These are phyloP conservation scores for Sclerurus mexicanus DNA, from an alignment of 2,113 vertebrate genomes.

Conservation along the genomic window DNA sequence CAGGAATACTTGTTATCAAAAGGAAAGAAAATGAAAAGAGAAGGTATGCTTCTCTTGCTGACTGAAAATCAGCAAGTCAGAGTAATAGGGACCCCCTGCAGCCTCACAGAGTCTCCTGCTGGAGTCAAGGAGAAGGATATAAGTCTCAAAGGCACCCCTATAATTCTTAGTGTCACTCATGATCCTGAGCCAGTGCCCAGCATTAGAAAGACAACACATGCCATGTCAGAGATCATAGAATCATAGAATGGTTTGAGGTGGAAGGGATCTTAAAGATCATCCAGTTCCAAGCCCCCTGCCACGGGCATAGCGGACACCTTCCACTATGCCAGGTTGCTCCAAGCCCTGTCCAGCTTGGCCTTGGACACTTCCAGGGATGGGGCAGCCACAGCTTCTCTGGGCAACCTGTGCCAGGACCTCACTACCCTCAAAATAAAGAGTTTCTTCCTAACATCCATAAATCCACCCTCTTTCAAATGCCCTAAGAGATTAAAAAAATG, in stretches of 20 bases:
- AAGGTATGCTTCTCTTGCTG: not conserved
- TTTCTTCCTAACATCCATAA: not conserved
- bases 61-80: not conserved
- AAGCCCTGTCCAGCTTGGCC: not conserved
- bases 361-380: not conserved
- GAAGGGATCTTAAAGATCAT: not conserved
- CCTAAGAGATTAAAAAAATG: not conserved
- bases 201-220: not conserved
- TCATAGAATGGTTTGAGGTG: not conserved
- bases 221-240: not conserved
- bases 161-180: not conserved
- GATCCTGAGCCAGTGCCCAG: not conserved
- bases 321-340: not conserved
- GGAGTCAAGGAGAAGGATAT: not conserved
- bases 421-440: not conserved
- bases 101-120: not conserved
- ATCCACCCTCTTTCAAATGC: not conserved
- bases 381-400: not conserved
- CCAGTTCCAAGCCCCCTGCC: not conserved
- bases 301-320: not conserved
- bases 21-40: not conserved
- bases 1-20: not conserved
- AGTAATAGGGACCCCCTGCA: not conserved
- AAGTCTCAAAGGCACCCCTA: not conserved
- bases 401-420: not conserved